phyloP scores from a whole-genome alignment of 1,140 invertebrate species.

The Aporrectodea caliginosa region DNA sequence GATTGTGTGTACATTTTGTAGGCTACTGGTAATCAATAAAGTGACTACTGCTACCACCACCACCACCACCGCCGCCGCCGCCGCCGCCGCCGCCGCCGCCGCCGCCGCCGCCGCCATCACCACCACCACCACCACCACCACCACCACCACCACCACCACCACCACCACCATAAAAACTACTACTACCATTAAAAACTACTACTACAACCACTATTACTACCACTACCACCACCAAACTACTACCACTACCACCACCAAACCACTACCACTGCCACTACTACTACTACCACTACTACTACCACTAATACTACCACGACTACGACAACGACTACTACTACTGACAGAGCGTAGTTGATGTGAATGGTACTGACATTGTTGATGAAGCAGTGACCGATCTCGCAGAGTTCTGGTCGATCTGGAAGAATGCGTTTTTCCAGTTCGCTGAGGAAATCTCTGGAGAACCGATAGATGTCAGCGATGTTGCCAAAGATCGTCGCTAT shows the following conservation, averaged over 20 bases:
- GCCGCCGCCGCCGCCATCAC: background rate
- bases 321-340: background rate
- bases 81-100: background rate
- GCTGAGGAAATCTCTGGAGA: slow-evolving; percentile 69
- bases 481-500: slow-evolving; percentile 75
- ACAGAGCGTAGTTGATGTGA: background rate
- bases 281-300: background rate
- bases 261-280: too few relatives aligned
- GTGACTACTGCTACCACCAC: too few relatives aligned
- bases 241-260: too few relatives aligned
- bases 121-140: slow-evolving; percentile 4
- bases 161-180: background rate
- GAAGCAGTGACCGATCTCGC: slow-evolving; percentile 71
- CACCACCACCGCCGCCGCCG: background rate
- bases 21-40: background rate
- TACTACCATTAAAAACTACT: too few relatives aligned
- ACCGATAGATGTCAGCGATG: slow-evolving; percentile 69
- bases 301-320: background rate
- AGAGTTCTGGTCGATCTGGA: slow-evolving; percentile 65
- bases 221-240: too few relatives aligned
- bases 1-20: slow-evolving; percentile 1
- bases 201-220: too few relatives aligned
- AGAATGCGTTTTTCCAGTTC: slow-evolving; percentile 67
- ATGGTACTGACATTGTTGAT: slow-evolving; percentile 64
- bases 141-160: background rate